These are phyloP conservation scores for Drosophila nr. perissopoda DNA, from an alignment of 2,888 invertebrate species.

Conservation along the genomic window DNA sequence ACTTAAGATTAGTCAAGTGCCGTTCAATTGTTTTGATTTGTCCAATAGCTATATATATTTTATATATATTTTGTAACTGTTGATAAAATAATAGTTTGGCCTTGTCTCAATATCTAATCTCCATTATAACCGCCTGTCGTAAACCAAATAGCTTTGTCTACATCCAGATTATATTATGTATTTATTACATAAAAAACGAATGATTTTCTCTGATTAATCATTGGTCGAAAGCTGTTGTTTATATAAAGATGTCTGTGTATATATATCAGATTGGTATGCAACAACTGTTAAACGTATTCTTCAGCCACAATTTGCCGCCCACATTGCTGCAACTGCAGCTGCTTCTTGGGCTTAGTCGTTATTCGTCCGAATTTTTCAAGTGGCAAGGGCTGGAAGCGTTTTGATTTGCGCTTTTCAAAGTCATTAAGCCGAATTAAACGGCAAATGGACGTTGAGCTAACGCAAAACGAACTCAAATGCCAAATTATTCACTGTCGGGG, in stretches of 20 bases:
- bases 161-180: background rate
- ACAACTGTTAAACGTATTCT: conserved; percentile 1
- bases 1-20: conserved; percentile 31
- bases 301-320: conserved; percentile 10
- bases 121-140: background rate
- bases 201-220: background rate
- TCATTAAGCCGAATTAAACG: conserved; percentile 70
- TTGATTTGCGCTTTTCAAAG: conserved; percentile 69
- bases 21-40: conserved; percentile 11
- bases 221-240: background rate
- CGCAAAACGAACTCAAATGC: conserved; percentile 55
- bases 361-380: background rate
- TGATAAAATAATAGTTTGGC: background rate
- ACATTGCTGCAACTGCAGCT: conserved; percentile 22
- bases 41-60: background rate
- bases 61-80: background rate
- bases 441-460: conserved; percentile 43
- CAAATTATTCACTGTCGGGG: conserved; percentile 82
- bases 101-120: background rate
- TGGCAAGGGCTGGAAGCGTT: conserved; percentile 60
- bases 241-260: background rate
- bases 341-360: conserved; percentile 7
- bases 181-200: background rate
- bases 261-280: conserved; percentile 1
- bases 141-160: background rate